These are phyloP conservation scores for Umimayanthus chanpuru DNA, from an alignment of 92 coral and sea anemone species.

Conservation along the genomic window DNA sequence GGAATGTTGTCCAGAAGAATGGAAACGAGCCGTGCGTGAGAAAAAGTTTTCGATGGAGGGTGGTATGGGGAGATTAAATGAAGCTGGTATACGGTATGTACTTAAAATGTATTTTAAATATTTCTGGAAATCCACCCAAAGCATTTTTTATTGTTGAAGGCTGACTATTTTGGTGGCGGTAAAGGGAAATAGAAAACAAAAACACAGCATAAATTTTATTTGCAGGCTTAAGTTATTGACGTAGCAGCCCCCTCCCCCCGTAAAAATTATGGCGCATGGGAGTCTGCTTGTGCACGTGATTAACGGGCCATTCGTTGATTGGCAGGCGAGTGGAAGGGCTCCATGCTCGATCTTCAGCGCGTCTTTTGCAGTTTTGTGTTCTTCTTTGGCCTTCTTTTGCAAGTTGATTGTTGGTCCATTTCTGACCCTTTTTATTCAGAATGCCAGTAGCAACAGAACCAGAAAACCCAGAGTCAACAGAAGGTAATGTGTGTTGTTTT, in stretches of 20 bases:
- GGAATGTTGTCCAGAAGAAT: not conserved
- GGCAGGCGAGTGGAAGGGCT: slow-evolving; percentile 3
- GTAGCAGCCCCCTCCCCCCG: not conserved
- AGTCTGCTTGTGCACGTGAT: slow-evolving; percentile 40
- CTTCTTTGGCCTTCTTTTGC: slow-evolving; percentile 9
- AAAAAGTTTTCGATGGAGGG: not conserved
- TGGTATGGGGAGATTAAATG: not conserved
- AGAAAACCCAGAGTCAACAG: slow-evolving; percentile 32
- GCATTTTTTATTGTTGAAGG: not conserved
- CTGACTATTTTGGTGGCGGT: not conserved
- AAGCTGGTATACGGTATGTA: too few species aligned
- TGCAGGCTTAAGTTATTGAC: not conserved
- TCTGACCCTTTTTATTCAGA: not conserved
- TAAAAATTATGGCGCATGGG: not conserved
- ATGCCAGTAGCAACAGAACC: slow-evolving; percentile 44
- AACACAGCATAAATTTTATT: not conserved
- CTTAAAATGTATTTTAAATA: too few species aligned
- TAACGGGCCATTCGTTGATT: slow-evolving; percentile 19
- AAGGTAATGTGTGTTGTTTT: slow-evolving; percentile 31
- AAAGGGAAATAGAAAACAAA: not conserved
- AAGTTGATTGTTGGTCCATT: not conserved
- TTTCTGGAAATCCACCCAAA: not conserved
- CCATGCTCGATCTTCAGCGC: slow-evolving; percentile 11
- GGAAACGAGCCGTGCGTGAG: slow-evolving; percentile 19
- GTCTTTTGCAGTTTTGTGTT: slow-evolving; percentile 18